Conservation (phyloP, 2,797 vertebrate genomes). For the Gadopsis bispinosus region DNA sequence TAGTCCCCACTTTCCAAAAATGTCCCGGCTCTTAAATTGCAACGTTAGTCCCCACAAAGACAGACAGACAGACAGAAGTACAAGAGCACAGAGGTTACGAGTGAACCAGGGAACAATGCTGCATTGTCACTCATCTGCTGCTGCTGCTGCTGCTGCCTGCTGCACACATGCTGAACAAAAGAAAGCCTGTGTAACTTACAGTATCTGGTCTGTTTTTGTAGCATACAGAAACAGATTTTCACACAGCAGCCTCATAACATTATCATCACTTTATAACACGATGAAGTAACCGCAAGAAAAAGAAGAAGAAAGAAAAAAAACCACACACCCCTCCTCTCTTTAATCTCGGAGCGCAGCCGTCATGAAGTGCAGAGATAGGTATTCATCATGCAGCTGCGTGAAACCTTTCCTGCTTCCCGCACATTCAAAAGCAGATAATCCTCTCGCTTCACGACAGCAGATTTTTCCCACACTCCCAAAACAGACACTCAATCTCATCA, state of each 20-base stretch:
- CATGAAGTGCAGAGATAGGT: constrained; percentile 20
- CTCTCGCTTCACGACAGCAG: constrained; percentile 45
- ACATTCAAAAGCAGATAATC: constrained; percentile 59
- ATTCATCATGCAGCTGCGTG: constrained; percentile 36
- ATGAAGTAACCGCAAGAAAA: not conserved
- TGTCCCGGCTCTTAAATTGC: not conserved
- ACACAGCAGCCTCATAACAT: constrained; percentile 13
- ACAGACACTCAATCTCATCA: constrained; percentile 51
- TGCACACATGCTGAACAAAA: constrained; percentile 15
- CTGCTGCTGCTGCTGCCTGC: constrained; percentile 3
- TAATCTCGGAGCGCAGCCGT: not conserved
- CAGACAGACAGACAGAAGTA: not conserved
- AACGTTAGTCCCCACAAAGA: not conserved
- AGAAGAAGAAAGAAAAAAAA: not conserved
- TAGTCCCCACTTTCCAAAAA: not conserved
- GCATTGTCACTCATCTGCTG: constrained; percentile 34
- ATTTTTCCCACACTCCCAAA: constrained; percentile 45
- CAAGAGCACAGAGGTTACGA: not conserved
- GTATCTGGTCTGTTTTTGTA: not conserved
- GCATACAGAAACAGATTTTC: not conserved
- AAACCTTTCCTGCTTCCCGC: constrained; percentile 34
- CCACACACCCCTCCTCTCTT: not conserved
- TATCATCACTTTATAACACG: constrained; percentile 14
- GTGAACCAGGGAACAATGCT: constrained; percentile 15
- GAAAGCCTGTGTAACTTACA: not conserved